A percentile compares a stretch with the other conserved stretches of the same genome.
These are phyloP conservation scores for Bubo blakistoni DNA, from an alignment of 2,113 vertebrate genomes.

Conservation along the genomic window DNA sequence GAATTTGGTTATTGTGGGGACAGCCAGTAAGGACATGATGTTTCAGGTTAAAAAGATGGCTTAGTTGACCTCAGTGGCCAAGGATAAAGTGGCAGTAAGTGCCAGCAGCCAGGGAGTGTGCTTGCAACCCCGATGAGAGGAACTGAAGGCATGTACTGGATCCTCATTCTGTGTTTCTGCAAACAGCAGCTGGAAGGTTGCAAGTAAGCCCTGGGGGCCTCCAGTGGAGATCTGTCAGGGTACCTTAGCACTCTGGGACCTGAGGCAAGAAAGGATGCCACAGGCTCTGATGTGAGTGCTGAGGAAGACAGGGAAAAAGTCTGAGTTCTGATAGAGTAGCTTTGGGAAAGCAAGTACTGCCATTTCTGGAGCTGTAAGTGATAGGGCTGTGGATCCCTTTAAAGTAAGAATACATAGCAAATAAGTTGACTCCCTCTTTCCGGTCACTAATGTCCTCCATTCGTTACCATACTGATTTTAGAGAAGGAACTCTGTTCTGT, in stretches of 20 bases:
- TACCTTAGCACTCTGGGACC: neutral
- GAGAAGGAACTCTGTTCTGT: neutral
- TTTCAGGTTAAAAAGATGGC: neutral
- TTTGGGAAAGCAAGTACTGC: neutral
- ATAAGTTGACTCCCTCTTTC: neutral
- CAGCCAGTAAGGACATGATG: neutral
- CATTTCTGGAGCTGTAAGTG: neutral
- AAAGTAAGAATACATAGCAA: neutral
- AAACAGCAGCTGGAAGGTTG: neutral
- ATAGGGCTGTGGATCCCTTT: neutral
- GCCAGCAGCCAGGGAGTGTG: neutral
- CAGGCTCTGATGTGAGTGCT: neutral
- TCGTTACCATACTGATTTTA: neutral
- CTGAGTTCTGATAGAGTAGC: neutral
- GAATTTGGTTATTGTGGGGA: neutral
- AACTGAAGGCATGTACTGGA: neutral
- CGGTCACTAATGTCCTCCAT: neutral
- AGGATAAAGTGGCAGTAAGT: neutral
- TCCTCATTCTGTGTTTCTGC: neutral
- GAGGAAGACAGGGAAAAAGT: neutral
- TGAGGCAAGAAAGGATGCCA: neutral
- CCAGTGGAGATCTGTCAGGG: neutral
- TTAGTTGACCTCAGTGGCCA: neutral
- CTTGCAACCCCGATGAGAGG: neutral
- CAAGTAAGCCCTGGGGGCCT: neutral